Conservation (phyloP, 2,888 invertebrate species). For the Agriopis aurantiaria region DNA sequence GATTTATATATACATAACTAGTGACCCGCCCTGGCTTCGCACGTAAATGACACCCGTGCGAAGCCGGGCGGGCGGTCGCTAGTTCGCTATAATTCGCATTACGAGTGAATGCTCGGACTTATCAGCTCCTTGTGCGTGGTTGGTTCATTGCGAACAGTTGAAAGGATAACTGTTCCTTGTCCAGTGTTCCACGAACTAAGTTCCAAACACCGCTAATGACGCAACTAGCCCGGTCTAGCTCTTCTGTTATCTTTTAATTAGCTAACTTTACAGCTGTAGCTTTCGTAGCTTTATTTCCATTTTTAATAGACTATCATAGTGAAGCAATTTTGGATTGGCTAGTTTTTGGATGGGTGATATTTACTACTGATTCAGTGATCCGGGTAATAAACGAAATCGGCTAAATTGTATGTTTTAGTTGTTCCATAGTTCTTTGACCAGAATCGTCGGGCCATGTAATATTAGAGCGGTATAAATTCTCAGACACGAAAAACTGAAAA, state of each 20-base stretch:
- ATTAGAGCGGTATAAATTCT: too few species aligned
- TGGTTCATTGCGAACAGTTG: background rate
- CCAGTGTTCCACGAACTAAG: conserved; percentile 10
- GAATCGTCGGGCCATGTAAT: too few species aligned
- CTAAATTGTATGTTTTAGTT: too few species aligned
- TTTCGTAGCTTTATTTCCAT: background rate
- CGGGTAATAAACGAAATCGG: too few species aligned
- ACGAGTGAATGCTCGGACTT: background rate
- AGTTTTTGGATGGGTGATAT: background rate
- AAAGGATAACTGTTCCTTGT: background rate
- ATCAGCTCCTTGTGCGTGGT: background rate
- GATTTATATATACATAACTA: too few species aligned
- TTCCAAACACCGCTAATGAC: conserved; percentile 25
- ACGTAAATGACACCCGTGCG: too few species aligned
- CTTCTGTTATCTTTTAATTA: conserved; percentile 44
- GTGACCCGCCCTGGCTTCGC: too few species aligned
- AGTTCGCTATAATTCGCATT: too few species aligned
- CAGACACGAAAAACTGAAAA: too few species aligned
- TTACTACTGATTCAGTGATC: too few species aligned
- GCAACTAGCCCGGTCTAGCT: conserved; percentile 28
- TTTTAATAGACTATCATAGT: background rate
- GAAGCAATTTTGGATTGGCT: background rate
- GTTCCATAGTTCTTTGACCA: too few species aligned
- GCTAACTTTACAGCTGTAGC: conserved; percentile 31
- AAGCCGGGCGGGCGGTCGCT: too few species aligned